phyloP scores from a whole-genome alignment of 2,888 invertebrate genomes.

The Thyatira batis region DNA sequence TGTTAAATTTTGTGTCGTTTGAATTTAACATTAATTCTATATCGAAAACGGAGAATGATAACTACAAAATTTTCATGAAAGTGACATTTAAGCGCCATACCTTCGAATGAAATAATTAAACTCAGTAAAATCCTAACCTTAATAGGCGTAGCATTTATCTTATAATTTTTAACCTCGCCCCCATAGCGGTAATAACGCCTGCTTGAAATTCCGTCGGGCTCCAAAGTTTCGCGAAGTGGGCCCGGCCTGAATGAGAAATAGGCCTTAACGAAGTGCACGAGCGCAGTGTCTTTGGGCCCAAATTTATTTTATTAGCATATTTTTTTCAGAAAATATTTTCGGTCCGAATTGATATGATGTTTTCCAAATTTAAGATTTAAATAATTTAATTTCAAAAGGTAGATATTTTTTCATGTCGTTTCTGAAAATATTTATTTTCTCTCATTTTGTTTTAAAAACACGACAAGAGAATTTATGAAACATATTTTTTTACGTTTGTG shows the following conservation, averaged over 20 bases:
- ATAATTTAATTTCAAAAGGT: no score
- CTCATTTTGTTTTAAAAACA: not conserved
- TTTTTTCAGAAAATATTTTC: not conserved
- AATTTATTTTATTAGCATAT: not conserved
- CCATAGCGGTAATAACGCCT: not conserved
- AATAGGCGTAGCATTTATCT: not conserved
- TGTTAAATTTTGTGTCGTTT: no score
- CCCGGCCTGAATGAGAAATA: constrained; percentile 31
- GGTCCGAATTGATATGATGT: not conserved
- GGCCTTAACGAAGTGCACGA: constrained; percentile 26
- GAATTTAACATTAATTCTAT: no score
- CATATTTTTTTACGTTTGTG: no score
- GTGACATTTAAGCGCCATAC: no score
- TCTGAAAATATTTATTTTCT: no score
- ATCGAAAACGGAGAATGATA: no score
- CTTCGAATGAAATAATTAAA: not conserved
- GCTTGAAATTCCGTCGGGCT: constrained; percentile 35
- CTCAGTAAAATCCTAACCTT: not conserved
- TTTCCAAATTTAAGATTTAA: not conserved
- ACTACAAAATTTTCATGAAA: no score
- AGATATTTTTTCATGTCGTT: no score
- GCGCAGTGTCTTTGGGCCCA: not conserved
- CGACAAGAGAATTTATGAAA: not conserved
- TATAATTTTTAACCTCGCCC: not conserved
- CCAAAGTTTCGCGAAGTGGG: constrained; percentile 30